Conservation (phyloP, 1,140 invertebrate species). For the Philopotamus ludificatus region DNA sequence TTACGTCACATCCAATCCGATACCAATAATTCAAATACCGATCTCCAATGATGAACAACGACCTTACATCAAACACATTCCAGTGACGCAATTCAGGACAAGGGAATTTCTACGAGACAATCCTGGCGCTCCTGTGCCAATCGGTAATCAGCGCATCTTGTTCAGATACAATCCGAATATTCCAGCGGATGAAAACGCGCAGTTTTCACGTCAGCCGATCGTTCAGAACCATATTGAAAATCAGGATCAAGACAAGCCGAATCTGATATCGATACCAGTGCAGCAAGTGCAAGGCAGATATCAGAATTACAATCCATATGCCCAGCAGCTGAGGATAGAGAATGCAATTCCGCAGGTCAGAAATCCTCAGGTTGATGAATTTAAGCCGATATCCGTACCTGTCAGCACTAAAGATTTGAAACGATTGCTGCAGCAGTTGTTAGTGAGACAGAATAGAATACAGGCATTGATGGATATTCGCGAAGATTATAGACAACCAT, state of each 20-base stretch:
- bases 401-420: conserved; percentile 61
- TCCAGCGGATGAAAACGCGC: conserved; percentile 50
- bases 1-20: conserved; percentile 51
- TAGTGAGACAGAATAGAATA: conserved; percentile 56
- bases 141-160: conserved; percentile 55
- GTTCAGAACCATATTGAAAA: conserved; percentile 19
- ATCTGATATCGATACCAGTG: conserved; percentile 34
- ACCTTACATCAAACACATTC: conserved; percentile 52
- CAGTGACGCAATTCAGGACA: conserved; percentile 53
- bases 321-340: conserved; percentile 38
- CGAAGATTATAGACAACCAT: conserved; percentile 49
- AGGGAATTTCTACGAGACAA: conserved; percentile 54
- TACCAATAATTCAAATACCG: conserved; percentile 51
- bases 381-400: conserved; percentile 51
- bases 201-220: conserved; percentile 48
- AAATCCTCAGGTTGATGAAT: conserved; percentile 44
- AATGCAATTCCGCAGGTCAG: conserved; percentile 41
- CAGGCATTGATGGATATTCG: conserved; percentile 52
- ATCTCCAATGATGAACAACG: conserved; percentile 49
- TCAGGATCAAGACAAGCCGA: conserved; percentile 30
- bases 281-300: conserved; percentile 42
- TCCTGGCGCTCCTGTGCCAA: conserved; percentile 52
- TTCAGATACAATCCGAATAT: conserved; percentile 48
- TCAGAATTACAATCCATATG: conserved; percentile 42
- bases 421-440: conserved; percentile 57